These are phyloP conservation scores for Mobula hypostoma DNA, from an alignment of 2,113 vertebrate species.

Conservation along the genomic window DNA sequence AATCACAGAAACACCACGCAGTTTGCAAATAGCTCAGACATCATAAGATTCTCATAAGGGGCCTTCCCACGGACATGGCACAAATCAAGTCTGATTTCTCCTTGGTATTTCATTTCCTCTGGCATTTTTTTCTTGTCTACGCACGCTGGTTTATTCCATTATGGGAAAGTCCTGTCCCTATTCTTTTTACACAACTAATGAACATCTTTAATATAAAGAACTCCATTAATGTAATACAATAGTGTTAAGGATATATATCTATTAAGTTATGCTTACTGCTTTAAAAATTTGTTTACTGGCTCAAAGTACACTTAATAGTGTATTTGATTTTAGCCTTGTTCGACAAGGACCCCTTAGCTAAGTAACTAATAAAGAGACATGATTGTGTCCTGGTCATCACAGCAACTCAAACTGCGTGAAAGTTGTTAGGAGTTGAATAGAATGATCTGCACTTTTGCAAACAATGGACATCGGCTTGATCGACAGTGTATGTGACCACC, in stretches of 20 bases:
- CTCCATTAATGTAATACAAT: neutral
- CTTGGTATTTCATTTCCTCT: neutral
- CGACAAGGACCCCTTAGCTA: neutral
- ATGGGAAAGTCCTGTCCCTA: neutral
- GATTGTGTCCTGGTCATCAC: neutral
- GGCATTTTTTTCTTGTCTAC: neutral
- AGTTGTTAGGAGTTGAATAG: too few species aligned
- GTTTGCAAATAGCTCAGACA: neutral
- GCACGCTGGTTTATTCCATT: neutral
- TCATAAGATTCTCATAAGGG: neutral
- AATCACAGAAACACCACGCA: neutral
- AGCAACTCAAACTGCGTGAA: too few species aligned
- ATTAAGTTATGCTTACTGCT: too few species aligned
- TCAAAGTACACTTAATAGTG: neutral
- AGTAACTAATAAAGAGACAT: neutral
- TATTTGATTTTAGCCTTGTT: neutral
- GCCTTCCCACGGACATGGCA: neutral
- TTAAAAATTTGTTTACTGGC: too few species aligned
- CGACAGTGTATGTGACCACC: too few species aligned
- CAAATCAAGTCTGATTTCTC: neutral
- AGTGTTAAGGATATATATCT: neutral
- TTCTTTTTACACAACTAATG: neutral
- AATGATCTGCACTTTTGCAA: too few species aligned
- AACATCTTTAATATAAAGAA: neutral
- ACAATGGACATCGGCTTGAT: too few species aligned